These are phyloP conservation scores for Eurypyga helias DNA, from an alignment of 2,113 vertebrate genomes.

Conservation along the genomic window DNA sequence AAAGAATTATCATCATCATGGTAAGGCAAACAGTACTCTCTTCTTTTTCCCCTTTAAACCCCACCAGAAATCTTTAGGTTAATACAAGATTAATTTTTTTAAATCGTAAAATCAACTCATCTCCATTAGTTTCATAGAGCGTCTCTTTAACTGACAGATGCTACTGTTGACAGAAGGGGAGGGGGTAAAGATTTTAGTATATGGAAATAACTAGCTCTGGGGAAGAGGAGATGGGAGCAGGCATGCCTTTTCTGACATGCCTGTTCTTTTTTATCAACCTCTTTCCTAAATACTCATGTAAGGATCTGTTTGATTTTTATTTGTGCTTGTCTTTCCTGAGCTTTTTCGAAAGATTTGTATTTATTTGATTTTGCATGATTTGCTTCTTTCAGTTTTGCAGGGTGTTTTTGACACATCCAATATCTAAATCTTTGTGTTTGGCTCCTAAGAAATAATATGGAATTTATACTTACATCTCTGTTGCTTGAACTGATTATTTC, in stretches of 20 bases:
- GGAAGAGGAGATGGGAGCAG: constrained; percentile 59
- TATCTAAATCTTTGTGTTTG: not conserved
- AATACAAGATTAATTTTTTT: not conserved
- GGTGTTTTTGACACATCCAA: not conserved
- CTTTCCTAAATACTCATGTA: constrained; percentile 1
- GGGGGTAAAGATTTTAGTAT: constrained; percentile 34
- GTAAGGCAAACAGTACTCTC: constrained; percentile 71
- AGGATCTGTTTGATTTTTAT: constrained; percentile 5
- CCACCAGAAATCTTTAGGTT: not conserved
- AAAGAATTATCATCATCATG: constrained; percentile 74
- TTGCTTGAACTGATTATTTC: not conserved
- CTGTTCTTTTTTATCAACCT: not conserved
- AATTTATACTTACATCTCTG: not conserved
- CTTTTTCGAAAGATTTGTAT: not conserved
- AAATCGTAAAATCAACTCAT: not conserved
- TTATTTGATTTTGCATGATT: not conserved
- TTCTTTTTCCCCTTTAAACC: not conserved
- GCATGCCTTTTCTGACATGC: constrained; percentile 51
- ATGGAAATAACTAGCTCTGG: constrained; percentile 62
- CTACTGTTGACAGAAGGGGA: constrained; percentile 33
- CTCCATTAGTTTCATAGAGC: not conserved
- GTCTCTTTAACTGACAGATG: constrained; percentile 2
- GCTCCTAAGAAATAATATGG: not conserved
- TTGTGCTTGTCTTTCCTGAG: not conserved
- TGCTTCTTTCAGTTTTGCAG: not conserved